Base-by-base conservation (phyloP, 2,113 vertebrate species). In the Clupea harengus region DNA sequence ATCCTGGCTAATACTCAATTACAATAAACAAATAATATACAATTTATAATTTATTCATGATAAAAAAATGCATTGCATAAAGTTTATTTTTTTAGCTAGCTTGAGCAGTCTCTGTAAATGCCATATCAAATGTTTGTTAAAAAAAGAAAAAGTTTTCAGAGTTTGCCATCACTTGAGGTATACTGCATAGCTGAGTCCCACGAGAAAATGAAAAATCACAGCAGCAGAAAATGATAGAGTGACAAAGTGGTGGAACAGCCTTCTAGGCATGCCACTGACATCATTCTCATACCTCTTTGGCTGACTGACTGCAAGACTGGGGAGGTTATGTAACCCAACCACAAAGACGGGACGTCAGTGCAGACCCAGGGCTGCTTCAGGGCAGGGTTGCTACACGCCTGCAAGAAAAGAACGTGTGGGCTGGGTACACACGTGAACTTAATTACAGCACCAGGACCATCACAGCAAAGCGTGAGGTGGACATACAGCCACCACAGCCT, bases 1-100 rank as follows among this genome's bases (percentile, higher is more conserved):
- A 4, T 60, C 2, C 54, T 22, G 22, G 54, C 18, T 22, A 60
- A 60, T 60, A 60, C 18, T 60, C 22, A 49, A 64, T 64, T n/a
- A 13, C 72, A 39, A 4, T 15, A 18, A 39, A 17, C 28, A 78
- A 78, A 78, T 2, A 15, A 39, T 39, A 17, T 78, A 32, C 9
- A 78, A 44, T 39, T 60, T 22, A 72, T 72, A 72, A 78, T 17
- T 78, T 78, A 78, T 32, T 78, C 28, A 78, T 78, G 72, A 78
- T 78, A 39, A 78, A 8, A 25, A 67, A 67, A 60, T 22, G 6
- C 11, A 44, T 39, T 60, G 6, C 11, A 44, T 39, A 39, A 39
- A 32, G 11, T 39, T 32, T 11, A 10, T 15, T 60, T 60, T 4
- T 54, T 20, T 54, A 20, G 7, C 54, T 6, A 60, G 22, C 54